Evolutionary conservation across 2,888 invertebrate genomes (phyloP), one percentile per base, ranked within the genome.

Genomic region (Scaptomyza reducta): DNA sequence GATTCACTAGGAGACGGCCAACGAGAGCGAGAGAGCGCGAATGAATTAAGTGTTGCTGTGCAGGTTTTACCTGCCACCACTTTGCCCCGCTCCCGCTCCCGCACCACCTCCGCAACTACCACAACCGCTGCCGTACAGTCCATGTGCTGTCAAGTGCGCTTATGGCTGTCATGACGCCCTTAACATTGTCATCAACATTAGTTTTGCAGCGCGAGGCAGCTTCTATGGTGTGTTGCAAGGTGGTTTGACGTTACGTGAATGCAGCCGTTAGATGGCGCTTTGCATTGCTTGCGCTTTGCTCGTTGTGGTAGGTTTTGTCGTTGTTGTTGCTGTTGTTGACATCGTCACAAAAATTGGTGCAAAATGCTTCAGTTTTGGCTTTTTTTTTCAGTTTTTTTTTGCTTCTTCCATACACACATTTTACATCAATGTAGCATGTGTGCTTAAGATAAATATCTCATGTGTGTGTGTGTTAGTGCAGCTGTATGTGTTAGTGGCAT

Each of bases 111-210:
- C 6, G 18, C 53, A 57, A 18, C 13, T 47, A n/a, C 16, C 16
- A 2, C 1, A 4, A 3, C 13, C 29, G 7, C 38, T 44, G 11
- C n/a, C 7, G 27, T 50, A 57, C 18, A 49, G 65, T 31, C 54
- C 54, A 58, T 75, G 67, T 66, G 71, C 79, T 82, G 79, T 87
- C 85, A 84, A 87, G 86, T 84, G 83, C 81, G 88, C 81, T 88
- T 85, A 86, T 88, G 80, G 83, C 89, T 88, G 89, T 88, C 88
- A 84, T 74, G 84, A 84, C 88, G 86, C 88, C 88, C 89, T 88
- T 88, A 88, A 89, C 89, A 88, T 89, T 88, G 88, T 89, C 88
- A 88, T 89, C 88, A 89, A 76, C 87, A 87, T 87, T 79, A 85
- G 81, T 87, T 85, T 79, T 78, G 75, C 66, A 57, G 41, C 53